Percentiles rank a stretch among this genome's conserved stretches.
Evolutionary conservation across 1,140 invertebrate genomes (phyloP).

Genomic region (Lasioglossum baleicum): DNA sequence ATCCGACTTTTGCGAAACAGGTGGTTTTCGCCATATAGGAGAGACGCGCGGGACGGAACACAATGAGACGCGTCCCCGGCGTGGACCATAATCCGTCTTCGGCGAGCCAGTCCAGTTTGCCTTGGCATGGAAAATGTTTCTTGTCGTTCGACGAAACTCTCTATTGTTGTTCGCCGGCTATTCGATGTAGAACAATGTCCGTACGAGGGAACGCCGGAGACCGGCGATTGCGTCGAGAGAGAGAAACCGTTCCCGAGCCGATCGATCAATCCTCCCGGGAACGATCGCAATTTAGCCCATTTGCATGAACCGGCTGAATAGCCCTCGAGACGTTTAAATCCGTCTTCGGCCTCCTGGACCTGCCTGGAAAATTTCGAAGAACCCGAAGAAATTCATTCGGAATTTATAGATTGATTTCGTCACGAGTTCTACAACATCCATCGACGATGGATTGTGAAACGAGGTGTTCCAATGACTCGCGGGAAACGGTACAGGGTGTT

Average conservation of each 20-base stretch:
- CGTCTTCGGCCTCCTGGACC: too few relatives aligned
- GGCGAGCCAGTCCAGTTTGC: slow-evolving; percentile 61
- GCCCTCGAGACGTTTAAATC: not conserved
- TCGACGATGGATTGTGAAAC: not conserved
- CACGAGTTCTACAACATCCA: not conserved
- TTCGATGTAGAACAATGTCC: slow-evolving; percentile 57
- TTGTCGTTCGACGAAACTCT: slow-evolving; percentile 59
- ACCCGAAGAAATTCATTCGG: too few relatives aligned
- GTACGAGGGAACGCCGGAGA: slow-evolving; percentile 10
- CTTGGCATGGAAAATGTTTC: slow-evolving; percentile 72
- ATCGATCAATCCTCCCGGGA: slow-evolving; percentile 28
- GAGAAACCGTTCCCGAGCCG: slow-evolving; percentile 5
- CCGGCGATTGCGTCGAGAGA: slow-evolving; percentile 10
- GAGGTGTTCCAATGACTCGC: not conserved
- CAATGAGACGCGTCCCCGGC: slow-evolving; percentile 65
- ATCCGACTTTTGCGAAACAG: slow-evolving; percentile 69
- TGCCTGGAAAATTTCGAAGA: too few relatives aligned
- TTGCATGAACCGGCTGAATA: not conserved
- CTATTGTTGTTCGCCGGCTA: slow-evolving; percentile 58
- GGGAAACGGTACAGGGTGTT: not conserved
- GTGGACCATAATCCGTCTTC: slow-evolving; percentile 68
- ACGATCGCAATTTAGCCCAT: slow-evolving; percentile 30
- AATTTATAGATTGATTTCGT: too few relatives aligned
- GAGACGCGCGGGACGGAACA: slow-evolving; percentile 25
- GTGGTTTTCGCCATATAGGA: slow-evolving; percentile 57